phyloP scores from a whole-genome alignment of 2,113 vertebrate genomes.

The Vulpes vulpes region DNA sequence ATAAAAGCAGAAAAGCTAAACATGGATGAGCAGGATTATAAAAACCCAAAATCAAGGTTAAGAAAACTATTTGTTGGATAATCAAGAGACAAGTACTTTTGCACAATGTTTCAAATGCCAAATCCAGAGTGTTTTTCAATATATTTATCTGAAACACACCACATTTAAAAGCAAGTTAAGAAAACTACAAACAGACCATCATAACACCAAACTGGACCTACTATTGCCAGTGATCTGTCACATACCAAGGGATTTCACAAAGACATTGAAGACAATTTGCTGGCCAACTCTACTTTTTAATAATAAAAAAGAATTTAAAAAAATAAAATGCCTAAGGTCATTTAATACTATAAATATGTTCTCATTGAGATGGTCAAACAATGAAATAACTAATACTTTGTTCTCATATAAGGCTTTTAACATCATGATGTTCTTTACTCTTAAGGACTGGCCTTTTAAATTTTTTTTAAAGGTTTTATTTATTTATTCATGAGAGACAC shows the following conservation, averaged over 20 bases:
- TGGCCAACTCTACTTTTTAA: constrained; percentile 66
- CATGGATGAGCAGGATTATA: neutral
- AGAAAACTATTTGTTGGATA: neutral
- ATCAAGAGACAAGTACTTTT: neutral
- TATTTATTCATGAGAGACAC: neutral
- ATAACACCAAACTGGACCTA: neutral
- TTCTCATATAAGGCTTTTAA: constrained; percentile 51
- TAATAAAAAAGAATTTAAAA: constrained; percentile 61
- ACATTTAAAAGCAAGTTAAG: neutral
- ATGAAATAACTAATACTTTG: constrained; percentile 57
- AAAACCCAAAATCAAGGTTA: neutral
- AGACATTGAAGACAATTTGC: constrained; percentile 70
- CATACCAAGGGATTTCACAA: constrained; percentile 36
- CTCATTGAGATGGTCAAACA: constrained; percentile 62
- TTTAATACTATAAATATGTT: constrained; percentile 55
- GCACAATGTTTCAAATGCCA: neutral
- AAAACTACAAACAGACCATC: neutral
- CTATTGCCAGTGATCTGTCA: constrained; percentile 40
- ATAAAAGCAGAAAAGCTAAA: neutral
- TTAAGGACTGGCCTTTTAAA: neutral
- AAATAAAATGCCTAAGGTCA: constrained; percentile 65
- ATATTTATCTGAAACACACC: neutral
- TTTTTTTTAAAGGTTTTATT: neutral
- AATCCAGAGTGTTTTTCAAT: neutral
- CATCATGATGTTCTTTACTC: neutral